phyloP scores from a whole-genome alignment of 2,113 vertebrate genomes.

The Carassius gibelio region DNA sequence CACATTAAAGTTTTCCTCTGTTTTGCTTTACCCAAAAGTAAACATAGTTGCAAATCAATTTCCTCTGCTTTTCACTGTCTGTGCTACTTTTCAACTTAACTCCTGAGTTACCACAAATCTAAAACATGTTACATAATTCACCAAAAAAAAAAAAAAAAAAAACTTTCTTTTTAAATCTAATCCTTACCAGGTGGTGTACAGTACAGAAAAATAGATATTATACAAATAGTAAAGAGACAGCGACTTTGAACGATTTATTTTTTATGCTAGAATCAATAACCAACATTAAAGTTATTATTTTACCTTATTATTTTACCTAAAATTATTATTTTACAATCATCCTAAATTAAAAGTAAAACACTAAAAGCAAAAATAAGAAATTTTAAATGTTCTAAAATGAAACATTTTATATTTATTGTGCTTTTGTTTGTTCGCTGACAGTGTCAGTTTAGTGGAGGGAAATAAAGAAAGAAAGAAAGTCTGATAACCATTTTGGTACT shows the following conservation, averaged over 20 bases:
- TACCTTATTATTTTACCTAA: not conserved
- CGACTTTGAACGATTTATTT: not conserved
- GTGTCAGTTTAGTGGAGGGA: not conserved
- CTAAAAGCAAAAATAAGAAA: not conserved
- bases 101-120: constrained; percentile 18
- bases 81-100: constrained; percentile 42
- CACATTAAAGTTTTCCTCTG: constrained; percentile 46
- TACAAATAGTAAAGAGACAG: not conserved
- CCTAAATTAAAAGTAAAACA: not conserved
- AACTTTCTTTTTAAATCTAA: not conserved
- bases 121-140: not conserved
- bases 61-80: constrained; percentile 40
- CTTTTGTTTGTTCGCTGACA: too few species aligned
- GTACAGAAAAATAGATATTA: not conserved
- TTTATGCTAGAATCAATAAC: not conserved
- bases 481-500: not conserved
- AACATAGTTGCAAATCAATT: constrained; percentile 50
- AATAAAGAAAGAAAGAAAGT: not conserved
- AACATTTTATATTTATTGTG: not conserved
- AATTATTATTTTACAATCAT: not conserved
- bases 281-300: not conserved
- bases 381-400: not conserved
- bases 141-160: not conserved
- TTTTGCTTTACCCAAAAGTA: constrained; percentile 49
- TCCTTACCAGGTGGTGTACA: not conserved